These are phyloP conservation scores for Toxotes jaculatrix DNA, from an alignment of 2,113 vertebrate genomes.

Conservation along the genomic window DNA sequence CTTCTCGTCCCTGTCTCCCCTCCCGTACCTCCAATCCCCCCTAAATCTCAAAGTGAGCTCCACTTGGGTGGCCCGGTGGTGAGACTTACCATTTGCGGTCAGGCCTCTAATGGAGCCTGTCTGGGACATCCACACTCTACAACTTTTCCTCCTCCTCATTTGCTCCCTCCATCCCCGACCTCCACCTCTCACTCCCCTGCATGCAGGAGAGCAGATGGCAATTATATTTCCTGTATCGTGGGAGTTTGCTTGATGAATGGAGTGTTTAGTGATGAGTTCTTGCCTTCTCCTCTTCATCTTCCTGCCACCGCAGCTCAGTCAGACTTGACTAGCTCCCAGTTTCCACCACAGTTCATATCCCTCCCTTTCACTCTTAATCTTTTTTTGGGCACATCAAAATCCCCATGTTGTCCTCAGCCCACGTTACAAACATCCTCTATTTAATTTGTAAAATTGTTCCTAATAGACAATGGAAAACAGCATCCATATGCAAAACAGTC, in stretches of 20 bases:
- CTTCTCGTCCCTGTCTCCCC: background rate
- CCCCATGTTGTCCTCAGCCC: slow-evolving; percentile 9
- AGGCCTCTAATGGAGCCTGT: slow-evolving; percentile 66
- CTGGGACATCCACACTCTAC: slow-evolving; percentile 47
- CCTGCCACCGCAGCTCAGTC: slow-evolving; percentile 26
- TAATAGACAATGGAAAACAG: slow-evolving; percentile 41
- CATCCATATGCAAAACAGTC: slow-evolving; percentile 36
- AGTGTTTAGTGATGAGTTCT: slow-evolving; percentile 55
- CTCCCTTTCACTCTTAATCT: slow-evolving; percentile 18
- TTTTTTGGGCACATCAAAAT: slow-evolving; percentile 33
- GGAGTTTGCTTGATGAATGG: slow-evolving; percentile 69
- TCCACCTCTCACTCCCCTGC: slow-evolving; percentile 44
- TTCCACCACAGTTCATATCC: slow-evolving; percentile 33
- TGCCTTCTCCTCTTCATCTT: slow-evolving; percentile 18
- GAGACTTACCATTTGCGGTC: slow-evolving; percentile 67
- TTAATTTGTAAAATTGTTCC: slow-evolving; percentile 43
- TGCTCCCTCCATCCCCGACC: slow-evolving; percentile 7
- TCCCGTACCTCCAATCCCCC: slow-evolving; percentile 13
- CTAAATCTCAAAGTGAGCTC: slow-evolving; percentile 22
- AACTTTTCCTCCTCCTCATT: slow-evolving; percentile 39
- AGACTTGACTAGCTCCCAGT: slow-evolving; percentile 33
- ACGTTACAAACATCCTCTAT: slow-evolving; percentile 26
- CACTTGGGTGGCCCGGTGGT: slow-evolving; percentile 72
- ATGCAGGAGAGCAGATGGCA: slow-evolving; percentile 71
- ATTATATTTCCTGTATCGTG: slow-evolving; percentile 47